Evolutionary conservation across 2,797 vertebrate species (phyloP).

Genomic region (Leptoclinus maculatus): DNA sequence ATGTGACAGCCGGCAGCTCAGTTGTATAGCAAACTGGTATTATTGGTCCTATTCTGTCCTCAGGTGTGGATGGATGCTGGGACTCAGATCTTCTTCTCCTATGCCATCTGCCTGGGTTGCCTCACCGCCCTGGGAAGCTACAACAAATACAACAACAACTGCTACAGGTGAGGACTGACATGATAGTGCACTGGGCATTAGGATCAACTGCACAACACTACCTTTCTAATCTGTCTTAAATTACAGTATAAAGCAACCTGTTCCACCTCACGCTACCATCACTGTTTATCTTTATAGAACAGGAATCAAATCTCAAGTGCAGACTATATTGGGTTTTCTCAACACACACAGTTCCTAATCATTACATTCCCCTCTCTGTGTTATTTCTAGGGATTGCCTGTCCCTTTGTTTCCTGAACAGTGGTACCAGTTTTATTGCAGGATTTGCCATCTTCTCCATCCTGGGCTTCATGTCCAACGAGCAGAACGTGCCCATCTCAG

Average conservation of each 20-base stretch:
- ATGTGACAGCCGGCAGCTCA: neutral
- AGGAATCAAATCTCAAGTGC: neutral
- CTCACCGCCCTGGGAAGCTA: conserved; percentile 97
- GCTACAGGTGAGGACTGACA: conserved; percentile 89
- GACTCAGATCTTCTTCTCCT: conserved; percentile 98
- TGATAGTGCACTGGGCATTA: too few relatives aligned
- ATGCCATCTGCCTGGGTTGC: conserved; percentile 95
- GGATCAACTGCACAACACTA: neutral
- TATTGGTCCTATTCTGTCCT: conserved; percentile 9
- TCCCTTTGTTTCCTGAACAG: conserved; percentile 96
- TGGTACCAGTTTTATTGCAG: conserved; percentile 95
- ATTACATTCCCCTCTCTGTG: neutral
- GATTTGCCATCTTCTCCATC: conserved; percentile 99
- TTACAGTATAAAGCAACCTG: too few relatives aligned
- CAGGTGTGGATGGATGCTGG: conserved; percentile 99
- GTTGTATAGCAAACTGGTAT: neutral
- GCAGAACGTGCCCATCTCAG: conserved; percentile 93
- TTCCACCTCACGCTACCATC: neutral
- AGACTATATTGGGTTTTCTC: neutral
- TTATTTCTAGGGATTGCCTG: conserved; percentile 89
- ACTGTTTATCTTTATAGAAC: neutral
- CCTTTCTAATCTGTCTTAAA: neutral
- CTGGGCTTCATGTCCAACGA: conserved; percentile 98
- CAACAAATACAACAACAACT: conserved; percentile 98
- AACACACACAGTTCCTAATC: neutral